A percentile compares a stretch with the other conserved stretches of the same genome.
These are phyloP conservation scores for Melanotaenia duboulayi DNA, from an alignment of 2,113 vertebrate species.

Conservation along the genomic window DNA sequence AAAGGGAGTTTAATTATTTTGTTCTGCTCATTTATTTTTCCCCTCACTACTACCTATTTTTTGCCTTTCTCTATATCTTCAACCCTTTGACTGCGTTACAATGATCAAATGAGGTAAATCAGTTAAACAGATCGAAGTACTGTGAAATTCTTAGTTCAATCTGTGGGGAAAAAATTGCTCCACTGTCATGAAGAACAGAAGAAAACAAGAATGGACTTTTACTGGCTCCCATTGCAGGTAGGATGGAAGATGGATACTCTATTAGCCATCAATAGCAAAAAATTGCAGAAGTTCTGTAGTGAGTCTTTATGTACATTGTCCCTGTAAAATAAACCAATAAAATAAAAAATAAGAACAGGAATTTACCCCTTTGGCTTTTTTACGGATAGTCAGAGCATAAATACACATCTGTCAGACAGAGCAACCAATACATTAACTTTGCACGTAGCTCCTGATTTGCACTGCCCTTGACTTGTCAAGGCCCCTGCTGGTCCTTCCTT, in stretches of 20 bases:
- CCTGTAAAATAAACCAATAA: too few relatives aligned
- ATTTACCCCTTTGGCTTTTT: background rate
- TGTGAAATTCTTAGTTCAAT: too few relatives aligned
- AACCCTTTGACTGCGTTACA: background rate
- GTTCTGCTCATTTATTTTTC: background rate
- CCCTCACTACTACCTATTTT: background rate
- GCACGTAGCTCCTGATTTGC: background rate
- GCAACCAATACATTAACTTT: background rate
- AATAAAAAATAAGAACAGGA: background rate
- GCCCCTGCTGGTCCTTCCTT: constrained; percentile 13
- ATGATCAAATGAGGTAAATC: background rate
- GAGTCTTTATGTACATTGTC: too few relatives aligned
- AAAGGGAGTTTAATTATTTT: background rate
- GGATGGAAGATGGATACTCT: too few relatives aligned
- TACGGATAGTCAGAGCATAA: background rate
- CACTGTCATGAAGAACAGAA: too few relatives aligned
- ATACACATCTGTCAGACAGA: background rate
- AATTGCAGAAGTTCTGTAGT: too few relatives aligned
- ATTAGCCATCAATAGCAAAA: too few relatives aligned
- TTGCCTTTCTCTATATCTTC: background rate
- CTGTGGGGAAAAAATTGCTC: background rate
- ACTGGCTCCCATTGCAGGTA: too few relatives aligned
- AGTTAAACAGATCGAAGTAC: too few relatives aligned
- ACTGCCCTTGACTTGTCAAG: constrained; percentile 3
- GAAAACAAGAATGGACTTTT: too few relatives aligned